phyloP scores from a whole-genome alignment of 2,113 vertebrate genomes.

The Dicaeum eximium region DNA sequence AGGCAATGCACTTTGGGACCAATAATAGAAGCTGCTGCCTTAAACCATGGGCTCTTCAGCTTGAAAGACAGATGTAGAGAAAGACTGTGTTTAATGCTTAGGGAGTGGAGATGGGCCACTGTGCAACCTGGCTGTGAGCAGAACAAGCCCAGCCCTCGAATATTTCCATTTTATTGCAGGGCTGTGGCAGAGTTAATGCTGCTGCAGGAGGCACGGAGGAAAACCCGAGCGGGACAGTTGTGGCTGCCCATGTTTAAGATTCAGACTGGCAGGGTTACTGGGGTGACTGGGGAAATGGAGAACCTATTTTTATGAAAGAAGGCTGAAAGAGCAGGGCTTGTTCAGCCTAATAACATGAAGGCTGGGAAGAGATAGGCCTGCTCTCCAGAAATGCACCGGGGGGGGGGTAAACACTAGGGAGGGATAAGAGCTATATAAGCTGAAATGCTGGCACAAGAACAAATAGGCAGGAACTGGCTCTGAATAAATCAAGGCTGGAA shows the following conservation, averaged over 20 bases:
- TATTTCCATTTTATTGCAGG: neutral
- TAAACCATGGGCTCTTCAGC: neutral
- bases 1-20: conserved; percentile 19
- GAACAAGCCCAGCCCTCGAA: neutral
- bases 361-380: conserved; percentile 57
- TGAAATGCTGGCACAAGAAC: conserved; percentile 66
- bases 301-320: conserved; percentile 37
- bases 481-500: conserved; percentile 59
- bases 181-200: neutral
- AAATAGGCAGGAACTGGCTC: conserved; percentile 58
- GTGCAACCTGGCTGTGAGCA: neutral
- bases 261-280: conserved; percentile 29
- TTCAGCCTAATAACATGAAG: conserved; percentile 57
- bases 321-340: conserved; percentile 53
- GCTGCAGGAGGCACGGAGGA: neutral
- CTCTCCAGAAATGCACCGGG: conserved; percentile 40
- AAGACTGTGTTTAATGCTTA: neutral
- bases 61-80: neutral
- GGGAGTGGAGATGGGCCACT: neutral
- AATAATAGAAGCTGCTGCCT: conserved; percentile 18
- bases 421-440: conserved; percentile 65
- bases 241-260: conserved; percentile 3
- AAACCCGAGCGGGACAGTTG: neutral
- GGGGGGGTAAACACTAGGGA: conserved; percentile 44
- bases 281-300: conserved; percentile 45